Evolutionary conservation across 92 coral and sea anemone genomes (phyloP), one percentile per base, ranked within the genome.

Genomic region (Meandrina meandrites): DNA sequence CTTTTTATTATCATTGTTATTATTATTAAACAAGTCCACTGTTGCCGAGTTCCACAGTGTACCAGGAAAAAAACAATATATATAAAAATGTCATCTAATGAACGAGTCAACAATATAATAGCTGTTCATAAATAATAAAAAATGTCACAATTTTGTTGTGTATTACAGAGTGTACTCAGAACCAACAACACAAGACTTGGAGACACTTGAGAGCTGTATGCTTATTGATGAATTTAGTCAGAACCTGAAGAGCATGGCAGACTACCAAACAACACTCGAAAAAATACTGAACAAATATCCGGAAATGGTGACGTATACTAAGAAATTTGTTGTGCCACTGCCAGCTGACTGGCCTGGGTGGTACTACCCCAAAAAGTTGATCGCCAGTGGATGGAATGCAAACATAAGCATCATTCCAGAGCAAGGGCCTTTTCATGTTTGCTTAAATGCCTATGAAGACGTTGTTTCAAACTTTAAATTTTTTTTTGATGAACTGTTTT

Each of bases 341-440:
- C 92, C 92, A 1, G 87, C 90, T 8, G 92, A 90, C 81, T 90
- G 93, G 93, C 91, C 93, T 1, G 88, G 86, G 7, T 87, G 90
- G 90, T 82, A 87, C 15, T 90, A 87, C 50, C 84, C 86, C 8
- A 90, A 90, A 45, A 90, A 90, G 32, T 87, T 81, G 21, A 86
- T 90, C 13, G 90, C 92, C 35, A 60, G 35, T 58, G 73, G 57
- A 37, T 62, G 75, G 74, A 62, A 35, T 19, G 37, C 56, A 3
- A 21, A 60, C 31, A n/a, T 58, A 14, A 80, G 70, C 28, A 37
- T 80, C 22, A 70, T 84, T 7, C 89, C 92, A 78, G 88, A 84
- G 42, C 83, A 74, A 78, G 90, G 92, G 32, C 81, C 84, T 5
- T 89, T 89, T 56, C 92, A 89, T 85, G 92, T 89, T 0, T 84